Base-by-base conservation (phyloP, 2,888 invertebrate species). In the Protonemura montana region DNA sequence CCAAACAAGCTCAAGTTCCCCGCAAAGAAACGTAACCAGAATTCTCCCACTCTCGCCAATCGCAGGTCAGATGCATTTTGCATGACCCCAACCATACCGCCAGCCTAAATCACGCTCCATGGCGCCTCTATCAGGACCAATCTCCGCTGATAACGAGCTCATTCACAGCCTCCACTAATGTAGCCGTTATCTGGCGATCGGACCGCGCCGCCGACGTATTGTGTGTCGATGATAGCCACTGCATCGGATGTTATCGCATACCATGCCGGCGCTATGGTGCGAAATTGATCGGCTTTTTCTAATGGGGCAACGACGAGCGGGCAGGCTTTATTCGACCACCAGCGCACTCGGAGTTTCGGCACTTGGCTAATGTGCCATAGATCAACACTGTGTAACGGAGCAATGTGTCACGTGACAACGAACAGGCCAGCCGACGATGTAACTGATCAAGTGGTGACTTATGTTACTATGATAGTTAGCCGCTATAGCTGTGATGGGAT, bases 211-310 rank as follows among this genome's bases (percentile, higher is more conserved):
- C 16, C 59, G 13, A 59, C 59, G 59, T 13, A 59, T 59, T 59
- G 59, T 59, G 59, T 59, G 59, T 59, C 59, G 59, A 59, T 59
- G 59, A 59, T 59, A 21, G 59, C 59, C 59, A 59, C 59, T 59
- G 59, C 59, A 59, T 21, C 59, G 59, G 59, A 59, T 59, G 59
- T 59, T 59, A 59, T 59, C 59, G 59, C 21, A 21, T 7, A 21
- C 13, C 21, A 41, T 41, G 21, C 21, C 21, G 59, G 59, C 59
- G 59, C 59, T 21, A 21, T 21, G 35, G 10, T 10, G 59, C 21
- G 59, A 3, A 59, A 59, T 59, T 7, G 59, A 59, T 59, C 59
- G 59, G 16, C 59, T 59, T 59, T 59, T 59, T 59, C 59, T 59
- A 59, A 59, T 59, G 59, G 59, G 21, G 16, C 59, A 59, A 2